A percentile compares a stretch with the other conserved stretches of the same genome.
phyloP scores from a whole-genome alignment of 2,888 invertebrate genomes.

The Metacarcinus magister region DNA sequence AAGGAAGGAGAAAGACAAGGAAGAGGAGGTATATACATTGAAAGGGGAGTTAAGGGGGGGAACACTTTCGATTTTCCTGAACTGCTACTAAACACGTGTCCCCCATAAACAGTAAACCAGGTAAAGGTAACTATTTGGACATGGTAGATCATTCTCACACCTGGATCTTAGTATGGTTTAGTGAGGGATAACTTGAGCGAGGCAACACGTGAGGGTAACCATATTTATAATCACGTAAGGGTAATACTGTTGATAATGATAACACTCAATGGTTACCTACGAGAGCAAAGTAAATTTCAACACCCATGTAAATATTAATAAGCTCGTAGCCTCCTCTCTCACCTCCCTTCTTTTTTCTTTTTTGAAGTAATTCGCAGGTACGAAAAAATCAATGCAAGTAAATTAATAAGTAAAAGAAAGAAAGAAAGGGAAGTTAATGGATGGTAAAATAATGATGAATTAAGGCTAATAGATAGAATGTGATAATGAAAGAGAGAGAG shows the following conservation, averaged over 20 bases:
- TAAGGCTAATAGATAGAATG: neutral
- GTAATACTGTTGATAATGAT: too few relatives aligned
- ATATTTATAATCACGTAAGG: neutral
- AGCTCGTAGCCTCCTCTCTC: neutral
- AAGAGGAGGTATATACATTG: neutral
- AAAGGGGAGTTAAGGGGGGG: neutral
- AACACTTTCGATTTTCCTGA: neutral
- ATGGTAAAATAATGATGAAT: neutral
- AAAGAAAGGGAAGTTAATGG: neutral
- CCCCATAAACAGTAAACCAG: neutral
- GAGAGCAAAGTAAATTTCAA: neutral
- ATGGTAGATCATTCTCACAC: neutral
- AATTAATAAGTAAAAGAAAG: neutral
- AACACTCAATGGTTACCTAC: neutral
- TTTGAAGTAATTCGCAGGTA: neutral
- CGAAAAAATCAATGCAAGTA: neutral
- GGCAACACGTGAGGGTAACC: neutral
- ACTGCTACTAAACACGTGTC: neutral
- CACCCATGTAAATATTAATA: conserved; percentile 12
- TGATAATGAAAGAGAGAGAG: neutral
- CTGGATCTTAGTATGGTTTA: neutral
- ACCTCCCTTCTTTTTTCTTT: neutral
- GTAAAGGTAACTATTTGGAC: neutral
- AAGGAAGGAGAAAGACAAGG: neutral
- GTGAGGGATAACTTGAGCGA: neutral